Conservation (phyloP, 2,797 vertebrate species). For the Oophaga sylvatica region DNA sequence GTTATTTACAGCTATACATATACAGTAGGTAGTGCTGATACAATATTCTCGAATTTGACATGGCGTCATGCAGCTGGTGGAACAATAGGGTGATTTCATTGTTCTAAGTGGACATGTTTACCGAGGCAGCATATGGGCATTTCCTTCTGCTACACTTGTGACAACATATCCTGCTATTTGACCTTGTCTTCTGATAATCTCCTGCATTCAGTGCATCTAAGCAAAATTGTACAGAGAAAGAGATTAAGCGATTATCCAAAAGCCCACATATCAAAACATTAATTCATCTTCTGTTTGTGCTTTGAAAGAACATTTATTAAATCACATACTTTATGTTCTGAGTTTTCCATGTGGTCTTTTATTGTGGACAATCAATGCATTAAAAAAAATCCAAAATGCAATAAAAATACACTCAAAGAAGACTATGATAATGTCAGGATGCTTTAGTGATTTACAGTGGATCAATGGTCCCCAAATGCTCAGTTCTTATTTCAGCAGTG, state of each 20-base stretch:
- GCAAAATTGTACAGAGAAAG: slow-evolving; percentile 60
- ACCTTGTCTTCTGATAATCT: slow-evolving; percentile 66
- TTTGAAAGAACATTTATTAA: slow-evolving; percentile 74
- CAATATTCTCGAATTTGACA: neutral
- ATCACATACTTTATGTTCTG: slow-evolving; percentile 66
- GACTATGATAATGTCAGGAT: slow-evolving; percentile 61
- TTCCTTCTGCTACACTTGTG: slow-evolving; percentile 37
- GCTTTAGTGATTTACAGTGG: slow-evolving; percentile 52
- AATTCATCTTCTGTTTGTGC: slow-evolving; percentile 64
- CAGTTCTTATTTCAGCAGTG: neutral
- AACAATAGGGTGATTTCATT: neutral
- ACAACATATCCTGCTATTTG: slow-evolving; percentile 62
- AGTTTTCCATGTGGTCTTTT: slow-evolving; percentile 63
- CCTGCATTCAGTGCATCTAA: slow-evolving; percentile 65
- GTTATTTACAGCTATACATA: neutral
- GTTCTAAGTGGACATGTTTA: slow-evolving; percentile 21
- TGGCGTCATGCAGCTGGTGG: neutral
- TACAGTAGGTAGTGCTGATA: neutral
- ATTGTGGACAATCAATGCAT: slow-evolving; percentile 66
- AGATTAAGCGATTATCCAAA: slow-evolving; percentile 67
- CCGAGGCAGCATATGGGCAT: slow-evolving; percentile 36
- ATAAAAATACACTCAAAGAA: slow-evolving; percentile 59
- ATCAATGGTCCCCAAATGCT: slow-evolving; percentile 36
- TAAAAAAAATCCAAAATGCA: slow-evolving; percentile 64
- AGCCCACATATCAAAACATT: slow-evolving; percentile 68